Evolutionary conservation across 2,113 vertebrate species (phyloP).

Genomic region (Myocastor coypus): DNA sequence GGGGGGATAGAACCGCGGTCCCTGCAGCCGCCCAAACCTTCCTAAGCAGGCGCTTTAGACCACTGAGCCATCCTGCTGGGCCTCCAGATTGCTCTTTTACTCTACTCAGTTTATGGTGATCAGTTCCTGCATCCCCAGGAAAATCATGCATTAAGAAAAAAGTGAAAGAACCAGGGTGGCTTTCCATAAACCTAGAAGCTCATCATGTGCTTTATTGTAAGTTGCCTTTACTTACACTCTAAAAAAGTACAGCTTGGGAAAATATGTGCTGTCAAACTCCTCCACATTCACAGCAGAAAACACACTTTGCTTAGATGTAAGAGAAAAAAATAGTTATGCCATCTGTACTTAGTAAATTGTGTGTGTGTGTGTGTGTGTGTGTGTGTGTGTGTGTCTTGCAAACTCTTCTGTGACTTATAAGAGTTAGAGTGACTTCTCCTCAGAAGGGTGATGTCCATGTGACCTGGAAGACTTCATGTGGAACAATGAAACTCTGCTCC

Average conservation of each 20-base stretch:
- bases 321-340: background rate
- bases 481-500: background rate
- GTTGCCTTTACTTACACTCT: background rate
- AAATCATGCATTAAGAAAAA: background rate
- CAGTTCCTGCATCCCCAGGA: background rate
- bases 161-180: background rate
- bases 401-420: background rate
- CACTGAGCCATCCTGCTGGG: no score
- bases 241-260: background rate
- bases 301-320: background rate
- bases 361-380: background rate
- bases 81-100: no score
- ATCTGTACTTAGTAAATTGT: background rate
- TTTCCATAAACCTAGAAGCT: background rate
- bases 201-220: background rate
- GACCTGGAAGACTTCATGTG: background rate
- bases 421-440: background rate
- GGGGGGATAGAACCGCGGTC: no score
- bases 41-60: no score
- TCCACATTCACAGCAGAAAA: background rate
- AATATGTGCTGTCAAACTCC: background rate
- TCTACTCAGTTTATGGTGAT: background rate
- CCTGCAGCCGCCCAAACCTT: no score
- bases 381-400: background rate
- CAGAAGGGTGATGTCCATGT: background rate